These are phyloP conservation scores for Umimayanthus kanabou DNA, from an alignment of 92 coral and sea anemone genomes.

Conservation along the genomic window DNA sequence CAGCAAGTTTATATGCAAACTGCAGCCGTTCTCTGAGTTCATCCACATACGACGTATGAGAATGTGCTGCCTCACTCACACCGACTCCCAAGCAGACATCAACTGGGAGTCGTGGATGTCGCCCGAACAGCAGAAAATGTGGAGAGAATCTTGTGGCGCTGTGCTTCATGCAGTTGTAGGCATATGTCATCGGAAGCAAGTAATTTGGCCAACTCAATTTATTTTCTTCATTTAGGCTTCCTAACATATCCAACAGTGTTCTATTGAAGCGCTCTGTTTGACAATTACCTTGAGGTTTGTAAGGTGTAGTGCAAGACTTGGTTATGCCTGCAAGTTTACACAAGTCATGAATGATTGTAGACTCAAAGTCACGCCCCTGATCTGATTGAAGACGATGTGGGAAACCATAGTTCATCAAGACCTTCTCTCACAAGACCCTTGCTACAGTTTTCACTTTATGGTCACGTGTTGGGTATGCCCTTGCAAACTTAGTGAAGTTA, in stretches of 20 bases:
- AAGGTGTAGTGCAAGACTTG: conserved; percentile 54
- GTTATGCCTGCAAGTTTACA: conserved; percentile 43
- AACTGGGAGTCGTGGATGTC: conserved; percentile 12
- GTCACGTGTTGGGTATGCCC: conserved; percentile 40
- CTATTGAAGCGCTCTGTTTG: conserved; percentile 16
- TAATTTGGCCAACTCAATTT: conserved; percentile 54
- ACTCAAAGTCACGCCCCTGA: conserved; percentile 35
- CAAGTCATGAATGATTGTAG: conserved; percentile 6
- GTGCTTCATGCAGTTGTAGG: conserved; percentile 51
- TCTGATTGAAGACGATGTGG: conserved; percentile 4
- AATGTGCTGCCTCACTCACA: background rate
- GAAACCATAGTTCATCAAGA: background rate
- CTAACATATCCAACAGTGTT: no score
- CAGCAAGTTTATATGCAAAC: conserved; percentile 8
- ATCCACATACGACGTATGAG: background rate
- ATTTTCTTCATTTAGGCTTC: conserved; percentile 43
- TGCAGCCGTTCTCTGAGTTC: background rate
- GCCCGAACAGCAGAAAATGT: conserved; percentile 9
- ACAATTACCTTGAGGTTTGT: conserved; percentile 59
- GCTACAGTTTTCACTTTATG: conserved; percentile 22
- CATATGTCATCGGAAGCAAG: background rate
- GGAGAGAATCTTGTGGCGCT: conserved; percentile 43
- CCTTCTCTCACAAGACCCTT: conserved; percentile 37
- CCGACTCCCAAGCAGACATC: background rate
- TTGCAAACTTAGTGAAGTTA: conserved; percentile 44